Evolutionary conservation across 2,888 invertebrate species (phyloP), one percentile per base, ranked within the genome.

Genomic region (Pammene fasciana): DNA sequence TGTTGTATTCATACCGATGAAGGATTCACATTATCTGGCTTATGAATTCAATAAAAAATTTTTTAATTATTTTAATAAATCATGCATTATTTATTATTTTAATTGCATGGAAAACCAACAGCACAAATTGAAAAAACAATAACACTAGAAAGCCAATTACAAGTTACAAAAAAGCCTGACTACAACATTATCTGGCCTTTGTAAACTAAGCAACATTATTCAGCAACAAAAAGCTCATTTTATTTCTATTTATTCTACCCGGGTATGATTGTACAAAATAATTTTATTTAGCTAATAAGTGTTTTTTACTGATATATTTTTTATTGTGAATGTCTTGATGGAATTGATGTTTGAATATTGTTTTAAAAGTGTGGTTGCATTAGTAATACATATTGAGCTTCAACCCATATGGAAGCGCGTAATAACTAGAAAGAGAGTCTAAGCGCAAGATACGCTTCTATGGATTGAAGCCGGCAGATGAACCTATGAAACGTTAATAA

Each of bases 301-400:
- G 90, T 88, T 84, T 79, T n/a, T 85, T 82, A 83, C 84, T 86
- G 84, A 79, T 81, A 80, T 77, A 79, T 79, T 77, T 72, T 78
- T 85, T 88, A 86, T 88, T 90, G 89, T 89, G 77, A 82, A 83
- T 90, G 89, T 90, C 85, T 82, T 68, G 81, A 78, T 84, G 72
- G 72, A 77, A 76, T 85, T 75, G 77, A 74, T 86, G 84, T 87
- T 82, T 73, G 74, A 75, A 76, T 76, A 76, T 73, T 81, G 68
- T 77, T 77, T 71, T 80, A 83, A 86, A 83, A 84, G 85, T 81
- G 85, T 79, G 85, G 85, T 86, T 86, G 83, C 85, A 86, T 82
- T 76, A 68, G 61, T 71, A 70, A 67, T 70, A 41, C 38, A 26
- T 45, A 45, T 45, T 14, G 45, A 45, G 59, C 43, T 59, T 59